Base-by-base conservation (phyloP, 2,888 invertebrate genomes). In the Hirtodrosophila trivittata region DNA sequence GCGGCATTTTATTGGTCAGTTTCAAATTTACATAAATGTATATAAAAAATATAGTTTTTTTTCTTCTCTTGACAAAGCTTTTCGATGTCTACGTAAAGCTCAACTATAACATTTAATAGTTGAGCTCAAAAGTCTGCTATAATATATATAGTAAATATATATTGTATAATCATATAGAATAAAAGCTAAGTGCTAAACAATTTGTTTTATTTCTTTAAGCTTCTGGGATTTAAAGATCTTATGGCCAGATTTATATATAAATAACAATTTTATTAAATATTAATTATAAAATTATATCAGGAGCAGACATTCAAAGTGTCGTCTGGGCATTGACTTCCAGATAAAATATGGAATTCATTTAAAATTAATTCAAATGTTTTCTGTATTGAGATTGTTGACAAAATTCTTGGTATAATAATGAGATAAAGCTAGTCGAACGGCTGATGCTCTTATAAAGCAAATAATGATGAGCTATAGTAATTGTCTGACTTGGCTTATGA, bases 111-210 rank as follows among this genome's bases (percentile, higher is more conserved):
- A n/a, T n/a, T n/a, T 73, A 14, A 37, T 3, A 37, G 28, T 7
- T 16, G 12, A 63, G 80, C 77, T 14, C 21, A 70, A 83, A 83
- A 73, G 83, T 73, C 57, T 73, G 83, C 77, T 78, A 49, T 26
- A 60, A 35, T 46, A 16, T 18, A 25, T 0, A 10, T 25, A 25
- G 4, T 25, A 25, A 4, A 25, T 25, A 25, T 25, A 25, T 25
- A 25, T n/a, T n/a, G n/a, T 25, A 25, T 33, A 30, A n/a, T 10
- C 4, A 37, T 13, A 10, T 8, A 13, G 4, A 10, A 13, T 5
- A 32, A 32, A 49, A 28, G 5, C 10, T 13, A n/a, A n/a, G n/a
- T n/a, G n/a, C 7, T 13, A 37, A 13, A 13, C 14, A 13, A 37
- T 37, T 37, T 10, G 9, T 13, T 37, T 37, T 6, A n/a, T n/a